A percentile compares a stretch with the other conserved stretches of the same genome.
phyloP scores from a whole-genome alignment of 37 sponge, comb jelly and placozoan species.

The Chondrilla cf. caribensis region DNA sequence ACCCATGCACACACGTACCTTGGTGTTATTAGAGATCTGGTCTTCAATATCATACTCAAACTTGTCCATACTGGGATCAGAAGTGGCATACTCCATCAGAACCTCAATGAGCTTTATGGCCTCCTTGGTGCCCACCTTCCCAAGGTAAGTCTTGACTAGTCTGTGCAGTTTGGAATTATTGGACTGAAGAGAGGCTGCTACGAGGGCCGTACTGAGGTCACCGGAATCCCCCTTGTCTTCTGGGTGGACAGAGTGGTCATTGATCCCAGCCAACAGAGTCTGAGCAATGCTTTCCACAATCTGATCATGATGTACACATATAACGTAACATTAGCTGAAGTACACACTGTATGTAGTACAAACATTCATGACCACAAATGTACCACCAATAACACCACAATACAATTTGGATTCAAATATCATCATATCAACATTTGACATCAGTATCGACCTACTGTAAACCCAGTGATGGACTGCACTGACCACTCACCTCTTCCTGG shows the following conservation, averaged over 20 bases:
- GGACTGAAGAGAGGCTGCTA: neutral
- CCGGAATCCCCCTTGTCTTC: neutral
- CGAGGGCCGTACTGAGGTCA: neutral
- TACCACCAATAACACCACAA: too few relatives aligned
- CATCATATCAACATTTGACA: too few relatives aligned
- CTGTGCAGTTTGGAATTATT: constrained; percentile 24
- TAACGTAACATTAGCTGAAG: too few relatives aligned
- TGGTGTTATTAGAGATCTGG: too few relatives aligned
- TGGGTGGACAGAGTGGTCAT: neutral
- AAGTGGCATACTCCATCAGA: neutral
- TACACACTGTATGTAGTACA: too few relatives aligned
- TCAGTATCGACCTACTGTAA: too few relatives aligned
- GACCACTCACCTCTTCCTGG: neutral
- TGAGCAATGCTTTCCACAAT: neutral
- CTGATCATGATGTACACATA: neutral
- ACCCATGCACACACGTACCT: too few relatives aligned
- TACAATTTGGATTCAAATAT: too few relatives aligned
- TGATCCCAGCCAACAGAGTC: neutral
- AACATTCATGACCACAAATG: neutral
- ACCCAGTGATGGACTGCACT: too few relatives aligned
- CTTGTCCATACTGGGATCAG: neutral
- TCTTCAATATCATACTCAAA: constrained; percentile 5
- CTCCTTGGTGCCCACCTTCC: constrained; percentile 11
- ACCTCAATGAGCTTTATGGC: neutral
- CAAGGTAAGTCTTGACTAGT: constrained; percentile 23